Conservation (phyloP, 23 tunicate genomes). For the Ciona savignyi region DNA sequence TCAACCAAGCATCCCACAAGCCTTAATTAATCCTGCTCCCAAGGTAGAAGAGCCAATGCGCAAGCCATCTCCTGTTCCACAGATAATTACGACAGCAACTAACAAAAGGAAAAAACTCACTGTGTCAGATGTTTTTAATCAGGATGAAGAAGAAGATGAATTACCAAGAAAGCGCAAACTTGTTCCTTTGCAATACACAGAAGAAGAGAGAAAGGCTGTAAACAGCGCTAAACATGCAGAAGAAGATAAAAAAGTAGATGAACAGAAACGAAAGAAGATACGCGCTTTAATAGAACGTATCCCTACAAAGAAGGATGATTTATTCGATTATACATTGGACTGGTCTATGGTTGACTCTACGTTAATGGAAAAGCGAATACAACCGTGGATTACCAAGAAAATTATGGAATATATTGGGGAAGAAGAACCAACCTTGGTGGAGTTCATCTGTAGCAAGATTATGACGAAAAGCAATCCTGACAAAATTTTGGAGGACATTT, state of each 20-base stretch:
- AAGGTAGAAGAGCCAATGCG: neutral
- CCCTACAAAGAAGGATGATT: slow-evolving; percentile 89
- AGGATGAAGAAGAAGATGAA: slow-evolving; percentile 94
- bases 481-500: slow-evolving; percentile 73
- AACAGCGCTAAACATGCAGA: slow-evolving; percentile 42
- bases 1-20: neutral
- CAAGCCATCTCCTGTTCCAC: neutral
- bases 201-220: slow-evolving; percentile 69
- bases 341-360: slow-evolving; percentile 81
- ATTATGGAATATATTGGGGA: slow-evolving; percentile 95
- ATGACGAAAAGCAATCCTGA: slow-evolving; percentile 85
- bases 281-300: slow-evolving; percentile 92
- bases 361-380: slow-evolving; percentile 87
- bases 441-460: slow-evolving; percentile 95
- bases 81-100: slow-evolving; percentile 3
- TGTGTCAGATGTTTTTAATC: slow-evolving; percentile 92
- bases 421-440: slow-evolving; percentile 96
- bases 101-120: slow-evolving; percentile 56
- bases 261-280: slow-evolving; percentile 69
- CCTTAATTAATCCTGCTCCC: neutral
- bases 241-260: slow-evolving; percentile 34
- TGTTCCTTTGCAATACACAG: slow-evolving; percentile 83
- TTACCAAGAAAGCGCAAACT: slow-evolving; percentile 77
- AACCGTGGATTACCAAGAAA: slow-evolving; percentile 96
- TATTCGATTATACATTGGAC: slow-evolving; percentile 85